phyloP scores from a whole-genome alignment of 2,797 vertebrate genomes.

The Enteromius mattozi region DNA sequence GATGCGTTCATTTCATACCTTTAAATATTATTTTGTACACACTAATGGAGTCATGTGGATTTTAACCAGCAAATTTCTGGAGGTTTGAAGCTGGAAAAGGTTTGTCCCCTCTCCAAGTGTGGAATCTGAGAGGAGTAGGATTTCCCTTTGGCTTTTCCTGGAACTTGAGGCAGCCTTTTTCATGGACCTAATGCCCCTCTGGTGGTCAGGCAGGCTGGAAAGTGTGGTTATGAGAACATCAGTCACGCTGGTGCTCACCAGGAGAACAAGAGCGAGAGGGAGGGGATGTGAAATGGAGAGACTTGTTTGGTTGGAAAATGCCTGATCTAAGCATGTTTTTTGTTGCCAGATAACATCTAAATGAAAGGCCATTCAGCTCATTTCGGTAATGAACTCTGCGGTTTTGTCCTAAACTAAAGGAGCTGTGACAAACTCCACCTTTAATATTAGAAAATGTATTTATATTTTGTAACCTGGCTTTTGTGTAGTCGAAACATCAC shows the following conservation, averaged over 20 bases:
- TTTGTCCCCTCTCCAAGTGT: slow-evolving; percentile 55
- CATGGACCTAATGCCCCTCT: slow-evolving; percentile 55
- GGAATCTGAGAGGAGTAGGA: slow-evolving; percentile 54
- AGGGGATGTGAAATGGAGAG: slow-evolving; percentile 32
- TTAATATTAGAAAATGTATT: background rate
- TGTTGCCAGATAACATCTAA: slow-evolving; percentile 49
- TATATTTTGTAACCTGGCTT: background rate
- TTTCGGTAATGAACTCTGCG: slow-evolving; percentile 39
- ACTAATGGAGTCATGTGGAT: background rate
- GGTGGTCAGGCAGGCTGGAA: slow-evolving; percentile 60
- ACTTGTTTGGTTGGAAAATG: slow-evolving; percentile 47
- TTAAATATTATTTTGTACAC: slow-evolving; percentile 37
- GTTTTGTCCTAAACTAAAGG: slow-evolving; percentile 42
- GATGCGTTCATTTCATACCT: slow-evolving; percentile 15
- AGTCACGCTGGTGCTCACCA: slow-evolving; percentile 53
- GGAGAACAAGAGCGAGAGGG: slow-evolving; percentile 45
- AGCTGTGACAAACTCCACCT: slow-evolving; percentile 18
- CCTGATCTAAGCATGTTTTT: slow-evolving; percentile 47
- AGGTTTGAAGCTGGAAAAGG: slow-evolving; percentile 49
- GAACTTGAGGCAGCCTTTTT: slow-evolving; percentile 55
- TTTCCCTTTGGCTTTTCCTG: slow-evolving; percentile 52
- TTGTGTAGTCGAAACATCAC: background rate
- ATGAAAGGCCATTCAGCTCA: slow-evolving; percentile 25
- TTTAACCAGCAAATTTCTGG: slow-evolving; percentile 38
- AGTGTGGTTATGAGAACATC: slow-evolving; percentile 65